Evolutionary conservation across 2,888 invertebrate genomes (phyloP), one percentile per base, ranked within the genome.

Genomic region (Abscondita cerata): DNA sequence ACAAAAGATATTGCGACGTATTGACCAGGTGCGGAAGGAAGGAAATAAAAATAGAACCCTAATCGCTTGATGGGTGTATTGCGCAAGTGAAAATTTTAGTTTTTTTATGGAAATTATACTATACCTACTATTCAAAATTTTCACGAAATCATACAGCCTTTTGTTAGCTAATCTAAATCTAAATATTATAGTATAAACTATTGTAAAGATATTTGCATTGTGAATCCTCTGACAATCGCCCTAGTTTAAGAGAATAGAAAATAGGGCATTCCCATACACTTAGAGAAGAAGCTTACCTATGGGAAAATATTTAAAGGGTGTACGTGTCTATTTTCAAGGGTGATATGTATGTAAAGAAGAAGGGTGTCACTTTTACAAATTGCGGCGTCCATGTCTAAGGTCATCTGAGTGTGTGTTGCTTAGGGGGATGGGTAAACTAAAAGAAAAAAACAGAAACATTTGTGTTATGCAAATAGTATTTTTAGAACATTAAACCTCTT

Each of bases 211-310:
- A 68, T 60, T 55, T 66, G 64, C 62, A 68, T 68, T 68, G 66
- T 66, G 59, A 62, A 62, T 66, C 64, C 54, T 58, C 46, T 47
- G 33, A 12, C 18, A 25, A 12, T 55, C 61, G 61, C 66, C 64
- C 66, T 64, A 61, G 20, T 53, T 62, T 55, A 59, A 57, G 41
- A 59, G 66, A 68, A 68, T 68, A 68, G 68, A 68, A 68, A 68
- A 68, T 66, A 57, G 68, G 64, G 61, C 64, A 64, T 65, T 66
- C 66, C 62, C 64, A 66, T 65, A 64, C 57, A 47, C 34, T 33
- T 62, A 9, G 59, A 44, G 15, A 36, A 47, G 40, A 40, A 56
- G 34, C 47, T 55, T 64, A 59, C 51, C 62, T 66, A 66, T 68
- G 68, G 68, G 68, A 68, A 68, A 64, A 58, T 59, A 64, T 55